Percentiles rank a stretch among this genome's conserved stretches.
phyloP scores from a whole-genome alignment of 2,797 vertebrate species.

The Aeoliscus strigatus region DNA sequence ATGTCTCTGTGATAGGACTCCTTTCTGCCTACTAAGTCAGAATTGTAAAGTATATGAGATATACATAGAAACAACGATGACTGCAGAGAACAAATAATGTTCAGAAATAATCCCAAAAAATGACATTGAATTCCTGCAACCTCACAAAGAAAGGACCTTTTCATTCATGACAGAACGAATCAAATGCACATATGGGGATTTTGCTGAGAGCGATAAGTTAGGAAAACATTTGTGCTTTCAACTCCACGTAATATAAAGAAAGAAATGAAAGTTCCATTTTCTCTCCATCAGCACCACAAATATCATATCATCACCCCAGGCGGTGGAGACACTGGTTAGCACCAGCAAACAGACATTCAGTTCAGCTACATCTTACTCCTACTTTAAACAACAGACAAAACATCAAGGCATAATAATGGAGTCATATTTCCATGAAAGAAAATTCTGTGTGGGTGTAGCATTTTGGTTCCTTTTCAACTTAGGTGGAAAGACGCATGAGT shows the following conservation, averaged over 20 bases:
- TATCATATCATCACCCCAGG: slow-evolving; percentile 54
- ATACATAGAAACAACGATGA: slow-evolving; percentile 40
- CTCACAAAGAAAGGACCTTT: slow-evolving; percentile 65
- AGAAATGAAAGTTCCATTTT: slow-evolving; percentile 33
- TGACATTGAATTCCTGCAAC: too few species aligned
- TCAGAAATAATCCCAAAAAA: too few species aligned
- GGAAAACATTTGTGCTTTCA: slow-evolving; percentile 70
- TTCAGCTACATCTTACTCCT: too few species aligned
- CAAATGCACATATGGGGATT: slow-evolving; percentile 65
- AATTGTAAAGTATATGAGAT: slow-evolving; percentile 37
- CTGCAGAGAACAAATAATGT: too few species aligned
- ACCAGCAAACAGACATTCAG: slow-evolving; percentile 47
- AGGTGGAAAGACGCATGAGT: too few species aligned
- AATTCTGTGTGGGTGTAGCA: too few species aligned
- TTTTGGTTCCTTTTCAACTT: too few species aligned
- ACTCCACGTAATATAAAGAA: slow-evolving; percentile 62
- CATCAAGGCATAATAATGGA: too few species aligned
- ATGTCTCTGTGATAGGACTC: slow-evolving; percentile 58
- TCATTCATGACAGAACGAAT: slow-evolving; percentile 67
- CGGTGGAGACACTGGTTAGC: slow-evolving; percentile 41
- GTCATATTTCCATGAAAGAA: too few species aligned
- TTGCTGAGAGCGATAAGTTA: slow-evolving; percentile 73
- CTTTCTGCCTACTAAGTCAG: too few species aligned
- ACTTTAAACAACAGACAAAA: too few species aligned
- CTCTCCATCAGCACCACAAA: slow-evolving; percentile 55